phyloP scores from a whole-genome alignment of 1,140 invertebrate species.

The Drosophila punjabiensis region DNA sequence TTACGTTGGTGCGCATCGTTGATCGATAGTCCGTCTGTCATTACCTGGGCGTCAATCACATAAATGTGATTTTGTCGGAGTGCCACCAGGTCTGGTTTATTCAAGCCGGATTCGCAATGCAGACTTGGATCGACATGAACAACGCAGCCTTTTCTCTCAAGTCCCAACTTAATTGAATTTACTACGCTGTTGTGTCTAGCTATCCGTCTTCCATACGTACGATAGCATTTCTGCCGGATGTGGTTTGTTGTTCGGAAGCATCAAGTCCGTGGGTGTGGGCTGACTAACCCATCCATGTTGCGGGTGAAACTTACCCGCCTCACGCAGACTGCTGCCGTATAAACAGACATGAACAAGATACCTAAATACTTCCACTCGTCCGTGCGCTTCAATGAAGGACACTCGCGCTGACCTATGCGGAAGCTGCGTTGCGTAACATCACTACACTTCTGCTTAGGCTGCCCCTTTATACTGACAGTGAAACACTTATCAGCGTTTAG shows the following conservation, averaged over 20 bases:
- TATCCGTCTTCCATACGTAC: constrained; percentile 2
- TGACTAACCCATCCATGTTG: no score
- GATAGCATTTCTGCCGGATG: constrained; percentile 6
- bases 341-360: constrained; percentile 5
- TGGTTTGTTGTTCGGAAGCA: constrained; percentile 31
- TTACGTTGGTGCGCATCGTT: constrained; percentile 14
- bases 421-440: not conserved
- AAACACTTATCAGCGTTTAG: constrained; percentile 16
- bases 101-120: not conserved
- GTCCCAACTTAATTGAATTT: not conserved
- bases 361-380: constrained; percentile 20
- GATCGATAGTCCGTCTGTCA: constrained; percentile 8
- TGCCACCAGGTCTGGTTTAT: constrained; percentile 4
- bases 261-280: no score
- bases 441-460: constrained; percentile 17
- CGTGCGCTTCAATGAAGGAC: not conserved
- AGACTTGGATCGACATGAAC: constrained; percentile 4
- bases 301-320: no score
- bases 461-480: constrained; percentile 26
- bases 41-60: constrained; percentile 16
- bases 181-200: constrained; percentile 7
- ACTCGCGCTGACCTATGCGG: not conserved
- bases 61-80: constrained; percentile 6
- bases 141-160: not conserved
- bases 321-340: no score